Evolutionary conservation across 2,888 invertebrate genomes (phyloP).

Genomic region (Trileptium ribeirensis): DNA sequence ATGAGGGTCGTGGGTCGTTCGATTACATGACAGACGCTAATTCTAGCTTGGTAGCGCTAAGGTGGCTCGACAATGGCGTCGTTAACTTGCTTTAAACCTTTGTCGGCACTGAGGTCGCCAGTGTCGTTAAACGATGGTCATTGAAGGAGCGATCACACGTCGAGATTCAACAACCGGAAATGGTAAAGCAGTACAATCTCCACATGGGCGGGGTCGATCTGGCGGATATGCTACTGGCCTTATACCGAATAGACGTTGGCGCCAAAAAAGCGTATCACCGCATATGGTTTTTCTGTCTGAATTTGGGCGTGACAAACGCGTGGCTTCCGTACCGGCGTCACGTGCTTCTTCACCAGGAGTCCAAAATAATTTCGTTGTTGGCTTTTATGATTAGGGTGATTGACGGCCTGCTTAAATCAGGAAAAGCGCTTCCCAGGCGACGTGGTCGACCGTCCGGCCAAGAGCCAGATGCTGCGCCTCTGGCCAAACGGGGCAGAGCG

Average conservation of each 20-base stretch:
- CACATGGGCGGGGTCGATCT: constrained; percentile 47
- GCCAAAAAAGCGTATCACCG: constrained; percentile 23
- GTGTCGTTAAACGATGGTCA: too few relatives aligned
- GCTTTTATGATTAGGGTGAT: too few relatives aligned
- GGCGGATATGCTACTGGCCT: constrained; percentile 41
- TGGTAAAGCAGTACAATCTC: constrained; percentile 33
- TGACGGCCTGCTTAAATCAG: neutral
- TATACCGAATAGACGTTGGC: neutral
- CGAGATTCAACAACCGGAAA: neutral
- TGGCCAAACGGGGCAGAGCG: too few relatives aligned
- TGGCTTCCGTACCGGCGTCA: neutral
- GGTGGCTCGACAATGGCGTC: constrained; percentile 1
- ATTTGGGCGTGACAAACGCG: neutral
- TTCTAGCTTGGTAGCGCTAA: neutral
- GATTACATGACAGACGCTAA: constrained; percentile 2
- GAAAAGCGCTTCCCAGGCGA: too few relatives aligned
- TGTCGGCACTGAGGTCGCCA: too few relatives aligned
- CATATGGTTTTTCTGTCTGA: neutral
- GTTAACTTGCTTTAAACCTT: neutral
- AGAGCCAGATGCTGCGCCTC: too few relatives aligned
- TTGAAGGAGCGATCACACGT: neutral
- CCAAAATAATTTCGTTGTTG: too few relatives aligned
- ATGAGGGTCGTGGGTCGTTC: neutral
- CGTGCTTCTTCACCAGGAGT: too few relatives aligned
- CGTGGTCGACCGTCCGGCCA: too few relatives aligned